Evolutionary conservation across 2,797 vertebrate species (phyloP), one percentile per base, ranked within the genome.

Genomic region (Hylomyscus alleni): DNA sequence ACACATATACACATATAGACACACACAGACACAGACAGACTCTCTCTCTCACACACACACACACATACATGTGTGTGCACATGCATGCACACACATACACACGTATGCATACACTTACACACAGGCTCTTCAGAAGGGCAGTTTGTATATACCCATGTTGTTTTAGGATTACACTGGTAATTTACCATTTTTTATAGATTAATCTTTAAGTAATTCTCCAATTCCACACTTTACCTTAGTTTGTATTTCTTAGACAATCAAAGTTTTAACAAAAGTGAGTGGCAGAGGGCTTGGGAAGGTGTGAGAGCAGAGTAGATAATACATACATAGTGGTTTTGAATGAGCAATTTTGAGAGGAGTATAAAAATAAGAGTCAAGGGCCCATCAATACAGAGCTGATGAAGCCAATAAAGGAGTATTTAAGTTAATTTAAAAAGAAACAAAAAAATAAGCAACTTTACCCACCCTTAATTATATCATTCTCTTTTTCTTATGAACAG

Each of bases 391-490:
- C 15, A 89, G 37, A 91, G 56, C 24, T 13, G 17, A 34, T 4
- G 6, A 26, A 44, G 50, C 9, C 40, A 92, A 19, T 12, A 76
- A 87, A 40, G 24, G 15, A 83, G 6, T 24, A 58, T 31, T 89
- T 89, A 89, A 81, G 73, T n/a, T 37, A 15, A 81, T 78, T 90
- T 54, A 80, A 88, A 75, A 75, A 20, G 31, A 82, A 93, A 91
- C 34, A 58, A 95, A 78, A 82, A 92, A 75, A 62, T 22, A 60
- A 76, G 29, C 17, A 54, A 34, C 1, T 44, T 88, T 31, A 76
- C 50, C 26, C 44, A 80, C 14, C 4, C 6, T 40, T 13, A 81
- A 87, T 69, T 95, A 85, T 88, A 92, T 15, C 47, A 34, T 34
- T 0, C 44, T 3, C 0, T 77, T 92, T 29, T 73, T 73, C 14